Percentiles rank a stretch among this genome's conserved stretches.
phyloP scores from a whole-genome alignment of 2,888 invertebrate species.

The Megamerina dolium region DNA sequence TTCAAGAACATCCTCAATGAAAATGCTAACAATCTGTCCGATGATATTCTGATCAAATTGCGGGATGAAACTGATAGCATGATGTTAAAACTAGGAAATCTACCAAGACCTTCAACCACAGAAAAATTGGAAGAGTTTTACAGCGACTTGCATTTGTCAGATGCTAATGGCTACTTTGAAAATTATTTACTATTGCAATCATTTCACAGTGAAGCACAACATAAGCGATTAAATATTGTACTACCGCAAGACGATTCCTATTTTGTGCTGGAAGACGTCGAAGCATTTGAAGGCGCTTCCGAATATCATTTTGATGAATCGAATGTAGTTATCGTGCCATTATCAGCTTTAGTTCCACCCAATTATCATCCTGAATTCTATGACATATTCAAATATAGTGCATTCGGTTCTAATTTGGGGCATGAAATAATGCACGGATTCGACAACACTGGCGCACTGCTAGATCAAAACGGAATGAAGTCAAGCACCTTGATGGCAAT shows the following conservation, averaged over 20 bases:
- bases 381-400: constrained; percentile 22
- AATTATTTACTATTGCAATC: constrained; percentile 20
- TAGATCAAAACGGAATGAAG: constrained; percentile 12
- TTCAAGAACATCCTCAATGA: constrained; percentile 16
- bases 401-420: constrained; percentile 23
- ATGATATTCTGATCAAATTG: constrained; percentile 13
- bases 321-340: constrained; percentile 20
- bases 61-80: constrained; percentile 20
- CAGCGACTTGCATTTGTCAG: constrained; percentile 5
- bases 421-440: constrained; percentile 26
- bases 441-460: constrained; percentile 20
- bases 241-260: constrained; percentile 5
- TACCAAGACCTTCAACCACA: constrained; percentile 17
- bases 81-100: constrained; percentile 22
- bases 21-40: constrained; percentile 19
- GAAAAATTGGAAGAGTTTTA: constrained; percentile 18
- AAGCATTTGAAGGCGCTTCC: constrained; percentile 19
- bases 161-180: constrained; percentile 14
- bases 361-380: constrained; percentile 18
- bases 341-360: constrained; percentile 20
- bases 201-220: constrained; percentile 11
- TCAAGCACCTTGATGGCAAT: constrained; percentile 7
- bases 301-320: constrained; percentile 20
- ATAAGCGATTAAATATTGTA: not conserved
- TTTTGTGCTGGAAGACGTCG: constrained; percentile 12